Conservation (phyloP, 2,113 vertebrate species). For the Phainopepla nitens region DNA sequence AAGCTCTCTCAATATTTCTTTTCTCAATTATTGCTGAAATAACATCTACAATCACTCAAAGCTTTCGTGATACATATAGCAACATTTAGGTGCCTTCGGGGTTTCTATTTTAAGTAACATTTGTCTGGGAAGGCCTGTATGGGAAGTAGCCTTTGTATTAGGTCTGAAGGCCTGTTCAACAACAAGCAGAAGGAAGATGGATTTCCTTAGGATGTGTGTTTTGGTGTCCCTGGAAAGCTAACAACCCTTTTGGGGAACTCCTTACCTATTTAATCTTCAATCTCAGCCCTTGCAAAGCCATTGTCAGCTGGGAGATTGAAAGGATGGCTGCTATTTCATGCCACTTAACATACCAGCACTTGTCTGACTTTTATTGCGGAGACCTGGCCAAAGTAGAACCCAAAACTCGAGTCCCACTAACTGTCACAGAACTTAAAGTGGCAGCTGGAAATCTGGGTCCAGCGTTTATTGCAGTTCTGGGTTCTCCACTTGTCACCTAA, state of each 20-base stretch:
- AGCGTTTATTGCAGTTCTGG: neutral
- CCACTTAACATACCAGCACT: neutral
- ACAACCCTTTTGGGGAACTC: neutral
- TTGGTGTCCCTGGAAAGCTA: neutral
- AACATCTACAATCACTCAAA: slow-evolving; percentile 18
- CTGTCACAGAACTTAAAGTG: neutral
- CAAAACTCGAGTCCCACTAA: neutral
- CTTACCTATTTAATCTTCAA: neutral
- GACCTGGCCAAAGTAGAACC: neutral
- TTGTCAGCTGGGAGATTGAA: neutral
- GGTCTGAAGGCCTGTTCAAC: neutral
- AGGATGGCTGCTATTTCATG: neutral
- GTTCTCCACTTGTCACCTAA: neutral
- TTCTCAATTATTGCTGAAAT: slow-evolving; percentile 20
- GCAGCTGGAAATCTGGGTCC: neutral
- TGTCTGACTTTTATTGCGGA: neutral
- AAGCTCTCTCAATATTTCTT: slow-evolving; percentile 18
- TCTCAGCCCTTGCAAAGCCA: neutral
- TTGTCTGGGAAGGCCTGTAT: neutral
- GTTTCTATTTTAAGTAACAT: neutral
- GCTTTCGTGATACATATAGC: neutral
- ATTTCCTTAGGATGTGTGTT: neutral
- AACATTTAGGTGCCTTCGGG: neutral
- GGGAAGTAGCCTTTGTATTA: neutral
- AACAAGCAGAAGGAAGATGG: neutral